Evolutionary conservation across 2,888 invertebrate genomes (phyloP).

Genomic region (Dicycla oo): DNA sequence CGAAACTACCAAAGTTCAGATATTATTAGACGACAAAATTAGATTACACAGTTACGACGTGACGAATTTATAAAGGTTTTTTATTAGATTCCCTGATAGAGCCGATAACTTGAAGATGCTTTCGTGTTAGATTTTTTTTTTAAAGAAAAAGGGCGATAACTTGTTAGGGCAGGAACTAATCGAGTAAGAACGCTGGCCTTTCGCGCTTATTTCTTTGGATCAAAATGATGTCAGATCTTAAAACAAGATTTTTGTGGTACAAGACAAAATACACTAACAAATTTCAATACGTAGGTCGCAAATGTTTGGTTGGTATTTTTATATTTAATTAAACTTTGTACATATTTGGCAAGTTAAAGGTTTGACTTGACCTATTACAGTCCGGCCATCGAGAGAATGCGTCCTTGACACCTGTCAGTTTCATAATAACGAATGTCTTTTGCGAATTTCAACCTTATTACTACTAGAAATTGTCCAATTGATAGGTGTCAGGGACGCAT

Average conservation of each 20-base stretch:
- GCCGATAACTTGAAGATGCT: slow-evolving; percentile 48
- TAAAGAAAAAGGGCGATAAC: slow-evolving; percentile 32
- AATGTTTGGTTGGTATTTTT: not conserved
- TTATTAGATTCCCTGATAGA: slow-evolving; percentile 64
- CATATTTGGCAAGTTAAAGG: not conserved
- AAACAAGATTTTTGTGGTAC: not conserved
- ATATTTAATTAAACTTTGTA: not conserved
- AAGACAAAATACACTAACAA: not conserved
- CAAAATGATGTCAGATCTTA: slow-evolving; percentile 17
- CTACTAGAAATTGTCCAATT: too few species aligned
- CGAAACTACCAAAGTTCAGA: slow-evolving; percentile 43
- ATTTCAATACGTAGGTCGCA: not conserved
- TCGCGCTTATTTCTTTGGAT: slow-evolving; percentile 11
- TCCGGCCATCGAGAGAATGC: too few species aligned
- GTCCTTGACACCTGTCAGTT: too few species aligned
- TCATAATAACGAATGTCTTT: too few species aligned
- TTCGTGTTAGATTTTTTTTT: slow-evolving; percentile 37
- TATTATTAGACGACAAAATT: slow-evolving; percentile 60
- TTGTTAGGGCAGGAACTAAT: slow-evolving; percentile 38
- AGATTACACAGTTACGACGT: slow-evolving; percentile 60
- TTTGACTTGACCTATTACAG: not conserved
- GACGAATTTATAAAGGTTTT: slow-evolving; percentile 64
- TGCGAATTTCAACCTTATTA: too few species aligned
- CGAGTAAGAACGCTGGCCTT: slow-evolving; percentile 25
- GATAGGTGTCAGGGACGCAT: too few species aligned